Percentiles rank a stretch among this genome's conserved stretches.
These are phyloP conservation scores for Chiridota heheva DNA, from an alignment of 35 echinoderm and acorn worm genomes.

Conservation along the genomic window DNA sequence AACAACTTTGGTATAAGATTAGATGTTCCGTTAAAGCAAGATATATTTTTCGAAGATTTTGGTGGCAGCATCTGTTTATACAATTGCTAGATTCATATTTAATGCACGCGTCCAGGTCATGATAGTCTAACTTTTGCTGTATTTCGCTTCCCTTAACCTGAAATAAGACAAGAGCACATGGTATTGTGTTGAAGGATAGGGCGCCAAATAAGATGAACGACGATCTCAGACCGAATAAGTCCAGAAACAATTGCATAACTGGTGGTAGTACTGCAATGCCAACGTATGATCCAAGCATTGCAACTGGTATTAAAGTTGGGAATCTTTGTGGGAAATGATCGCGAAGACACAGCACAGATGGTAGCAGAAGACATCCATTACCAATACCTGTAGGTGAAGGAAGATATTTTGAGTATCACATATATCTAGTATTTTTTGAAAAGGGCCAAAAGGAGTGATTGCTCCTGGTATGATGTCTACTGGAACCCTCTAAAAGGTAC, in stretches of 20 bases:
- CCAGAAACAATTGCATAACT: slow-evolving; percentile 7
- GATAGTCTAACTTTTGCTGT: not conserved
- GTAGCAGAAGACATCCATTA: slow-evolving; percentile 10
- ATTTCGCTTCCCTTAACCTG: not conserved
- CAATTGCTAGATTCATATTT: not conserved
- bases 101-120: not conserved
- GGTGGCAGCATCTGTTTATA: no score
- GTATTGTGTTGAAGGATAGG: slow-evolving; percentile 18
- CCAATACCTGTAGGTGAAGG: slow-evolving; percentile 41
- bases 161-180: slow-evolving; percentile 25
- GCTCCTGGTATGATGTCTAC: no score
- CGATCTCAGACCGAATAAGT: not conserved
- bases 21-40: not conserved
- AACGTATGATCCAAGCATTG: slow-evolving; percentile 21
- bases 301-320: slow-evolving; percentile 14
- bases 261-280: slow-evolving; percentile 27
- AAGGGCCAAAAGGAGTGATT: no score
- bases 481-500: no score
- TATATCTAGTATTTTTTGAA: no score
- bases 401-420: no score
- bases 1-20: not conserved
- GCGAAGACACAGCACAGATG: not conserved
- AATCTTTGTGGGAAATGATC: slow-evolving; percentile 17
- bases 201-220: slow-evolving; percentile 16
- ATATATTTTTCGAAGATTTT: not conserved